phyloP scores from a whole-genome alignment of 2,888 invertebrate species.

The Andrena hattorfiana region DNA sequence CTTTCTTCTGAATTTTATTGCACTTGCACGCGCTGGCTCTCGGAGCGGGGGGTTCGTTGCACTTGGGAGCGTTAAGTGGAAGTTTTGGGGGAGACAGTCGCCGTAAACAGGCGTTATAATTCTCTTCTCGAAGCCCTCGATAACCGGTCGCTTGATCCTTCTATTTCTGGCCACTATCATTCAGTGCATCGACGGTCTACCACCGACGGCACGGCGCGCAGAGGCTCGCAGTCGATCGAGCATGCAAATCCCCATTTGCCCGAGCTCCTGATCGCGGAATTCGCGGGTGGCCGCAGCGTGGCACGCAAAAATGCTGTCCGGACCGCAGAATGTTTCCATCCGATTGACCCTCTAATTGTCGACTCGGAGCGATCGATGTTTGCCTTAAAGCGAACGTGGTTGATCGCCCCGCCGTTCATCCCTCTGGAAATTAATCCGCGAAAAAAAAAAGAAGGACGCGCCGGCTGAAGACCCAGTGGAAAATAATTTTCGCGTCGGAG shows the following conservation, averaged over 20 bases:
- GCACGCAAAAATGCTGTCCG: slow-evolving; percentile 50
- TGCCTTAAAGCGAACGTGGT: slow-evolving; percentile 62
- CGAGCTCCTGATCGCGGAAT: slow-evolving; percentile 36
- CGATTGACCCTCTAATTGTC: slow-evolving; percentile 68
- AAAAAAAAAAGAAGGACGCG: too few species aligned
- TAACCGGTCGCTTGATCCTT: background rate
- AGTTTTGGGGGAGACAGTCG: background rate
- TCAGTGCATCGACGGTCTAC: background rate
- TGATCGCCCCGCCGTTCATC: background rate
- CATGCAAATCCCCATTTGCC: slow-evolving; percentile 29
- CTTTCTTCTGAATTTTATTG: slow-evolving; percentile 46
- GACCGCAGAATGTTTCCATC: slow-evolving; percentile 63
- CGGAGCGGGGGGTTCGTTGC: slow-evolving; percentile 1
- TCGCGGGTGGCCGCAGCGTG: slow-evolving; percentile 11
- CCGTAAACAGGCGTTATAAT: slow-evolving; percentile 11
- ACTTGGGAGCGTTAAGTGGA: slow-evolving; percentile 15
- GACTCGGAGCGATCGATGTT: slow-evolving; percentile 47
- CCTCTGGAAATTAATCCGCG: background rate
- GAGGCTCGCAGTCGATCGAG: slow-evolving; percentile 16
- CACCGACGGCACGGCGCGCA: background rate
- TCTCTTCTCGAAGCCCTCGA: too few species aligned
- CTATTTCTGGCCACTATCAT: background rate
- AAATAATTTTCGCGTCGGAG: background rate
- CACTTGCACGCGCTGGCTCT: background rate
- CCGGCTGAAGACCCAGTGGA: too few species aligned